Evolutionary conservation across 2,797 vertebrate genomes (phyloP).

Genomic region (Phrynocephalus forsythii): DNA sequence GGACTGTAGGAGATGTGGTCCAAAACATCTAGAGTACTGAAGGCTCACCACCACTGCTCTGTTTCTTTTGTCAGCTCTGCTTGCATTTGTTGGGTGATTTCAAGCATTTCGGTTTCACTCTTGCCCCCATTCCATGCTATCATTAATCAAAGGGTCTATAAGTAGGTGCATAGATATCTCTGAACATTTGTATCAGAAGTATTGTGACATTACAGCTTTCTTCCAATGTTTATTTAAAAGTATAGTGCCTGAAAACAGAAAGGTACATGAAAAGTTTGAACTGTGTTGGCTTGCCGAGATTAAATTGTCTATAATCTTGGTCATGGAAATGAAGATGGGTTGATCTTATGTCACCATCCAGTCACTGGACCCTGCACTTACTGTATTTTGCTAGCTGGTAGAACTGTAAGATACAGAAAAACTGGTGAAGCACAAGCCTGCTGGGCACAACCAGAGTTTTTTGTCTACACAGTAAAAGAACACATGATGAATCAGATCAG

Average conservation of each 20-base stretch:
- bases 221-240: not conserved
- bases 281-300: not conserved
- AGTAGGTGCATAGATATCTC: not conserved
- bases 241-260: not conserved
- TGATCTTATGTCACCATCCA: too few relatives aligned
- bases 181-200: not conserved
- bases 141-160: not conserved
- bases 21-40: too few relatives aligned
- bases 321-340: not conserved
- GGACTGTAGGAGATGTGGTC: too few relatives aligned
- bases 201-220: too few relatives aligned
- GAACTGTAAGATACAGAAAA: not conserved
- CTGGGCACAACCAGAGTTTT: not conserved
- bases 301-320: not conserved
- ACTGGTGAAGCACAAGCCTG: not conserved
- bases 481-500: not conserved
- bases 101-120: not conserved
- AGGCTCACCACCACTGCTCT: not conserved
- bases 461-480: not conserved
- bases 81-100: not conserved
- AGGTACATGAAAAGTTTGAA: not conserved
- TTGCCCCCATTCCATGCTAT: not conserved
- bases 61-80: not conserved
- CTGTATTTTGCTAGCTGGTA: not conserved
- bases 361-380: not conserved